Evolutionary conservation across 2,888 invertebrate species (phyloP).

Genomic region (Imbricaverruca yamaguchii): DNA sequence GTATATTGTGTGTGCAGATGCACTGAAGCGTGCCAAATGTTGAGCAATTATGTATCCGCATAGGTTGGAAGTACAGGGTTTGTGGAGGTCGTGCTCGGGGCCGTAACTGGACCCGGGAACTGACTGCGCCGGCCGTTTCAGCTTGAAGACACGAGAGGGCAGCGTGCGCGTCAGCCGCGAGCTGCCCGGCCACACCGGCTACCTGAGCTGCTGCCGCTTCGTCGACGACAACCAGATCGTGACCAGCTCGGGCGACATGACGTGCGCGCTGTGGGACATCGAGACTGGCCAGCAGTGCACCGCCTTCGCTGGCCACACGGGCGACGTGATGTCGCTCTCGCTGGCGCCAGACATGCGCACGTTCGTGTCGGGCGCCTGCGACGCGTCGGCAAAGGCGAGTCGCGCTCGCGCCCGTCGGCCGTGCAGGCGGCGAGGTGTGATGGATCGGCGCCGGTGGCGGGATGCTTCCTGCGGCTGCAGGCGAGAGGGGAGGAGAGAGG

Average conservation of each 20-base stretch:
- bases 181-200: conserved; percentile 98
- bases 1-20: too few species aligned
- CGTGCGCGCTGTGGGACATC: conserved; percentile 99
- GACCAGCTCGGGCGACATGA: conserved; percentile 99
- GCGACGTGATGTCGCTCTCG: conserved; percentile 98
- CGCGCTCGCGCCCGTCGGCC: too few species aligned
- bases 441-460: not conserved
- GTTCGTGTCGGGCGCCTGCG: conserved; percentile 98
- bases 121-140: conserved; percentile 47
- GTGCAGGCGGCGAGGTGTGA: not conserved
- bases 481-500: too few species aligned
- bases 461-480: not conserved
- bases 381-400: conserved; percentile 85
- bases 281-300: conserved; percentile 99
- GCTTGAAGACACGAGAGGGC: conserved; percentile 93
- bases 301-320: conserved; percentile 97
- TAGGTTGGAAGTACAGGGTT: too few species aligned
- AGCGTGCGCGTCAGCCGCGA: conserved; percentile 98
- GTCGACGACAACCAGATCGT: conserved; percentile 99
- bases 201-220: conserved; percentile 99
- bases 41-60: too few species aligned
- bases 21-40: too few species aligned
- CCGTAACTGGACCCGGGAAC: too few species aligned
- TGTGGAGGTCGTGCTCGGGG: too few species aligned
- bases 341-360: conserved; percentile 97